Base-by-base conservation (phyloP, 2,797 vertebrate genomes). In the Sebastes matsubarae region DNA sequence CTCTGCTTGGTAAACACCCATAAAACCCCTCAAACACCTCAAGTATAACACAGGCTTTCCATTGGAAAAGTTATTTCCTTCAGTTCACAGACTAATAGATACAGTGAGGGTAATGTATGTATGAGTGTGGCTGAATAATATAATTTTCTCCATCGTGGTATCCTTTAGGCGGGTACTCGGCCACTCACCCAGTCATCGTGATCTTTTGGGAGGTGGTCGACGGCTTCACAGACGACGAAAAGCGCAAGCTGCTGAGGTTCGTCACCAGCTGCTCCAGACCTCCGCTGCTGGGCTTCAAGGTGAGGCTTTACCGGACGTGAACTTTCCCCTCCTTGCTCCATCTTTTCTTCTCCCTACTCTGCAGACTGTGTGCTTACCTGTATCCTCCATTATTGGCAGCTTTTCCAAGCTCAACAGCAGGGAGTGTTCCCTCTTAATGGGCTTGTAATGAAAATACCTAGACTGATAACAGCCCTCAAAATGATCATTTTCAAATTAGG, bases 221-320 rank as follows among this genome's bases (percentile, higher is more conserved):
- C 87, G 95, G 96, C 42, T 99, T 99, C 94, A 98, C 97, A 3
- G 97, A 99, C 25, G 98, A 98, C 46, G 98, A 99, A 85, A 99
- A 99, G 86, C 97, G 98, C 81, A 98, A 99, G 78, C 94, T 99
- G 81, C 96, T 99, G 50, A 98, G 96, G 93, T 99, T 99, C 74
- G 99, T 99, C 60, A 99, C 99, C 1, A 99, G 99, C 93, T 99
- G 98, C 91, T 99, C 99, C 77, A 96, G 99, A 46, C 98, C 99
- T 0, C 98, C 99, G 0, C 97, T 99, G 76, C 93, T 99, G 84
- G 99, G 99, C 7, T 99, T 99, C 89, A 99, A 99, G 97, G 99
- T 99, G 90, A 84, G 75, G 36, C 22, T 77, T 80, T 34, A 68
- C 38, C 27, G 63, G 46, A 66, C 42, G 18, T 75, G 71, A 84